phyloP scores from a whole-genome alignment of 2,113 vertebrate species.

The Australoheros scitulus region DNA sequence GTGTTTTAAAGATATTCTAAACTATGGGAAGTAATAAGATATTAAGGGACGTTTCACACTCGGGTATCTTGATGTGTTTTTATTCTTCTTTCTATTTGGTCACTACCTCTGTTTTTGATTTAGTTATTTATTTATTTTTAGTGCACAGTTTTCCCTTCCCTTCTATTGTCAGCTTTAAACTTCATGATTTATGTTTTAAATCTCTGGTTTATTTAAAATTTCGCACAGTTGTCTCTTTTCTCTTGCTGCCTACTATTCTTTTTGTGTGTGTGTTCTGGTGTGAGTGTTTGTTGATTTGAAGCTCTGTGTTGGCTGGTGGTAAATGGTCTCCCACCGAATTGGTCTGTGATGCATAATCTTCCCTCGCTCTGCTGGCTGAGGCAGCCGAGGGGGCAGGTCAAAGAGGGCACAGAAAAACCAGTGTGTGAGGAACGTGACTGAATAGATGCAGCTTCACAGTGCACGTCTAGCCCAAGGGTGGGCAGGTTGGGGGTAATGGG shows the following conservation, averaged over 20 bases:
- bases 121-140: too few relatives aligned
- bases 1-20: conserved; percentile 9
- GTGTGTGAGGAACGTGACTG: conserved; percentile 73
- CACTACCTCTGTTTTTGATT: background rate
- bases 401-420: conserved; percentile 65
- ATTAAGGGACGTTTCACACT: conserved; percentile 11
- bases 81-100: background rate
- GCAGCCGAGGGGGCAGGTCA: conserved; percentile 72
- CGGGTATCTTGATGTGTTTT: background rate
- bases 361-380: conserved; percentile 64
- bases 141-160: background rate
- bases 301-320: conserved; percentile 66
- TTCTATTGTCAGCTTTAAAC: background rate
- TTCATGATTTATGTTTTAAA: background rate
- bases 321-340: conserved; percentile 70
- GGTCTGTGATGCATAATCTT: conserved; percentile 78
- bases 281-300: conserved; percentile 62
- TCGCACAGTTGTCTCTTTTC: background rate
- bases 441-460: conserved; percentile 64
- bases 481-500: conserved; percentile 51
- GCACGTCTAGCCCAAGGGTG: conserved; percentile 60
- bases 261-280: conserved; percentile 17
- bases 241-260: background rate
- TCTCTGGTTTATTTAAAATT: background rate
- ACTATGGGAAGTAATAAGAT: conserved; percentile 1